Base-by-base conservation (phyloP, 2,113 vertebrate genomes). In the Tamias sibiricus region DNA sequence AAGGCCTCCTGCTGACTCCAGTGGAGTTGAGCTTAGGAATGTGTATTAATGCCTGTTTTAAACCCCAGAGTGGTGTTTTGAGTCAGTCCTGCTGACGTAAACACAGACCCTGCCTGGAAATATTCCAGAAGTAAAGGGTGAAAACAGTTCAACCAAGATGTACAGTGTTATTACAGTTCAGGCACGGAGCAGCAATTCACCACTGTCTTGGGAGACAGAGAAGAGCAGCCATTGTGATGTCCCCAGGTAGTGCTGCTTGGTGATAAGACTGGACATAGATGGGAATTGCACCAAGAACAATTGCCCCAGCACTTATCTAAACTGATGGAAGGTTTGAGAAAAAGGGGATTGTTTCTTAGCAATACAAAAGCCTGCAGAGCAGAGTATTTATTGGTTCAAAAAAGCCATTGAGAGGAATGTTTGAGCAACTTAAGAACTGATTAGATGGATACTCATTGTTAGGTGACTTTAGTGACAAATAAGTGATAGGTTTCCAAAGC, bases 11-110 rank as follows among this genome's bases (percentile, higher is more conserved):
- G 16, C 90, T 57, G 3, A 91, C 84, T 59, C 64, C 90, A 17
- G 92, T 80, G 84, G 77, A 71, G 92, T 96, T 93, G 95, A 97
- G 64, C 28, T 52, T 7, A 1, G 52, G 44, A 94, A 79, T 95
- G 95, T 88, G 68, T 80, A 76, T 96, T 91, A 90, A 80, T 71
- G 76, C 62, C 49, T 87, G 11, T 93, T 86, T 97, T 92, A 87
- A 97, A 76, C 95, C 97, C 95, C 26, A n/a, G 81, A 94, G 94
- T 97, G 91, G 88, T 93, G 86, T 96, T 98, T 97, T 97, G 95
- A 98, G 95, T 97, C 90, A 85, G 64, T 97, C 93, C 83, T 90
- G 95, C 96, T 97, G 97, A 97, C 0, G 1, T 96, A 97, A 98
- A 97, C 96, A 92, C n/a, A 97, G 95, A 72, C 57, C 52, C 64